phyloP scores from a whole-genome alignment of 2,797 vertebrate genomes.

The Columba guinea region DNA sequence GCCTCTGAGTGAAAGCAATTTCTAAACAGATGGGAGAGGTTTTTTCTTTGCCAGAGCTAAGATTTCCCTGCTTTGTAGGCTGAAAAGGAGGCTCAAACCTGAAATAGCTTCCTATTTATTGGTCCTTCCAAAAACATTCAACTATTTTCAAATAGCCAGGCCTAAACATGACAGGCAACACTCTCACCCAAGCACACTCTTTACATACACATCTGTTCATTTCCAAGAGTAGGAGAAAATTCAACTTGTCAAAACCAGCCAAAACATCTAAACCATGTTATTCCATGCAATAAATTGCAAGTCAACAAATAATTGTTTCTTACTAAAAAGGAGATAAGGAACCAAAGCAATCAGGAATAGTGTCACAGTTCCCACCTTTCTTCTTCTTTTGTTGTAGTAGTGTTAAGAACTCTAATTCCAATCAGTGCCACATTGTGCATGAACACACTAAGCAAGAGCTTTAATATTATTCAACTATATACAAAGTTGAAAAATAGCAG shows the following conservation, averaged over 20 bases:
- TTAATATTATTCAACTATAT: background rate
- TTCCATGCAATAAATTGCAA: background rate
- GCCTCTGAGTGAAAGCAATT: background rate
- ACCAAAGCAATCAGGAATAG: background rate
- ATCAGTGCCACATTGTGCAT: background rate
- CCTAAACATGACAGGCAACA: background rate
- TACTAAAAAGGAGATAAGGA: background rate
- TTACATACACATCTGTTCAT: background rate
- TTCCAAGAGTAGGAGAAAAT: background rate
- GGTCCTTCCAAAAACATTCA: background rate
- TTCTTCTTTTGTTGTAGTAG: background rate
- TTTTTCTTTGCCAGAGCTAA: background rate
- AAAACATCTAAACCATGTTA: background rate
- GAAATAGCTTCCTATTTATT: background rate
- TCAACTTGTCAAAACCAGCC: background rate
- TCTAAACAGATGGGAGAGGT: background rate
- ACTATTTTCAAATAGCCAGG: background rate
- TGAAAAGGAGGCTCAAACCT: background rate
- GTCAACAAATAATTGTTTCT: background rate
- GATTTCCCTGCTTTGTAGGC: background rate
- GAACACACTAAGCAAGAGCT: background rate
- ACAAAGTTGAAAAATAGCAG: background rate
- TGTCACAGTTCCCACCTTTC: background rate
- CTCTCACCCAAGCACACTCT: background rate
- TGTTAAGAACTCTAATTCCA: background rate